Evolutionary conservation across 1,140 invertebrate species (phyloP), one percentile per base, ranked within the genome.

Genomic region (Trichomalopsis sarcophagae): DNA sequence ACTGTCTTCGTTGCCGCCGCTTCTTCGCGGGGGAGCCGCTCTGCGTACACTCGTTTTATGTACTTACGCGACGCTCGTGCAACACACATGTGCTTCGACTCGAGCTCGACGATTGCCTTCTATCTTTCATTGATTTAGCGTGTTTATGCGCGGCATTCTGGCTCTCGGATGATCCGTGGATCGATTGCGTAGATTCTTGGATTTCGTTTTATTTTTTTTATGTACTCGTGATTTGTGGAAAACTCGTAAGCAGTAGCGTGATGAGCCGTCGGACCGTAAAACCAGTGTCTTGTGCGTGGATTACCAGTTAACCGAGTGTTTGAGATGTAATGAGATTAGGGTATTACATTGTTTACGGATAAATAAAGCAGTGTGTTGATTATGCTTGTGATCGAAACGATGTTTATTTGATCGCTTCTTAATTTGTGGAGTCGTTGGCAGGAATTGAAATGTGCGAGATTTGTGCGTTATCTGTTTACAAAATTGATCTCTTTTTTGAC

Each of bases 1-100:
- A 30, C 21, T 81, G 2, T n/a, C 33, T 36, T 21, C 9, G 23
- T 3, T 30, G 21, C 68, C 2, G 23, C 11, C 68, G 23, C 68
- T 6, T 44, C 75, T 77, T 77, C 44, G 75, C 75, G 21, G 75
- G 75, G 75, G 75, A 77, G 75, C 75, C 75, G 21, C 1, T 40
- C 30, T 33, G 71, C 66, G 1, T 21, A 23, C 2, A 68, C 66
- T 27, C 68, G 23, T 30, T 27, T 14, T 30, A 30, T 30, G 68
- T 30, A 69, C 27, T 69, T 69, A 30, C 23, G 23, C 23, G 68
- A 27, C 0, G 9, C 10, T 44, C 30, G 73, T 17, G 30, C 36
- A 33, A 75, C 36, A 11, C 30, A 75, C 73, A n/a, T 71, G 69
- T 71, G 69, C 69, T 30, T 9, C 68, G n/a, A 0, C 27, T 23